Evolutionary conservation across 1,140 invertebrate species (phyloP).

Genomic region (Vollenhovia emeryi): DNA sequence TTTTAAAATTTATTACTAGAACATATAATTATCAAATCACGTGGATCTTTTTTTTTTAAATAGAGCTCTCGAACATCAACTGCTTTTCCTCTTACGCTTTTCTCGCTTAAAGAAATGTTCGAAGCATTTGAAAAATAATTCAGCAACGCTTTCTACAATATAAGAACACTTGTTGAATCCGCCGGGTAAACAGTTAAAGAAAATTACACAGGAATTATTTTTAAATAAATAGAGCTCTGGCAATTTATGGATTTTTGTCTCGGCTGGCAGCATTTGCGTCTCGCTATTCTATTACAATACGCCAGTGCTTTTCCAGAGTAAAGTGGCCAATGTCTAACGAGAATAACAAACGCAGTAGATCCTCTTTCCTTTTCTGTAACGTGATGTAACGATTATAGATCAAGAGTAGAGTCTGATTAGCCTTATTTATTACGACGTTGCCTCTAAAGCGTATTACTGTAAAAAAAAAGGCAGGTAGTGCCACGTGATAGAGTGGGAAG

Average conservation of each 20-base stretch:
- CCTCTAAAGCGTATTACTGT: background rate
- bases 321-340: background rate
- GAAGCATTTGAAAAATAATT: background rate
- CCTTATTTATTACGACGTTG: background rate
- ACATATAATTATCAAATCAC: background rate
- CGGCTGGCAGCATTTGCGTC: background rate
- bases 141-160: background rate
- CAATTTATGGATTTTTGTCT: background rate
- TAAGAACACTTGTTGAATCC: background rate
- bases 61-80: background rate
- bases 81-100: background rate
- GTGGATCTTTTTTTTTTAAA: background rate
- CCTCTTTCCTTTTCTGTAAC: background rate
- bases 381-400: background rate
- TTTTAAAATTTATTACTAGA: background rate
- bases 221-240: background rate
- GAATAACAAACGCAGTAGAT: background rate
- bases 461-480: background rate
- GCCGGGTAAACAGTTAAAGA: background rate
- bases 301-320: background rate
- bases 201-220: background rate
- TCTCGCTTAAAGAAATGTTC: background rate
- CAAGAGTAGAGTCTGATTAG: background rate
- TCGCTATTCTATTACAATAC: background rate
- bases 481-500: background rate